Conservation (phyloP, 1,140 invertebrate species). For the Lanistes nyassanus region DNA sequence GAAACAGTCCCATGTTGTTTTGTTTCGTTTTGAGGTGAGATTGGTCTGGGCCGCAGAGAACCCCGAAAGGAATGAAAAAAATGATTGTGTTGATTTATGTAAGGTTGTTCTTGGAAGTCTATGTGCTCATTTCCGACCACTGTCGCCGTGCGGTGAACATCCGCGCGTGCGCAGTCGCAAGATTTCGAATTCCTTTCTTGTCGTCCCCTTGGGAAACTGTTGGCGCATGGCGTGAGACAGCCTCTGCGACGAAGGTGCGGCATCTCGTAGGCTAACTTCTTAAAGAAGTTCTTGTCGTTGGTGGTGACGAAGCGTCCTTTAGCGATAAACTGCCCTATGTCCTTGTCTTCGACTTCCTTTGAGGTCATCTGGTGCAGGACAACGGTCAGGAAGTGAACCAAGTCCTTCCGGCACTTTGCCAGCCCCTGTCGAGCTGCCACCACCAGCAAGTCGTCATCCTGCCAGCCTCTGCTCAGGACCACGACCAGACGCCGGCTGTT, state of each 20-base stretch:
- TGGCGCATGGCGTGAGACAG: no score
- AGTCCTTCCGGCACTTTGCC: constrained; percentile 41
- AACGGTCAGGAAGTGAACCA: constrained; percentile 38
- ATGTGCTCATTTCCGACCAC: constrained; percentile 2
- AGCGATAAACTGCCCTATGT: constrained; percentile 6
- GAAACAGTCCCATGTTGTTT: neutral
- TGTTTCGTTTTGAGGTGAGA: neutral
- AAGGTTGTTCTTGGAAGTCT: neutral
- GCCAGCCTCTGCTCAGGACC: constrained; percentile 38
- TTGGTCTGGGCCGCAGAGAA: neutral
- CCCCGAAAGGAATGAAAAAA: neutral
- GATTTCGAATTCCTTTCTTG: neutral
- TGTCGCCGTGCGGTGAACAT: neutral
- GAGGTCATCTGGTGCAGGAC: neutral
- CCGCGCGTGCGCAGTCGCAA: neutral
- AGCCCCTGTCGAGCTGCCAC: constrained; percentile 43
- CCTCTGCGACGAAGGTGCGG: neutral
- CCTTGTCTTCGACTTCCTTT: constrained; percentile 13
- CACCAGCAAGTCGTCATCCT: constrained; percentile 29
- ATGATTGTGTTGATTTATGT: neutral
- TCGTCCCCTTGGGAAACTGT: neutral
- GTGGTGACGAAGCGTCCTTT: constrained; percentile 10
- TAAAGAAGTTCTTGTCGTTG: constrained; percentile 17
- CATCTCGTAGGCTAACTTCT: constrained; percentile 24
- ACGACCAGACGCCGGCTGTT: constrained; percentile 46